Conservation (phyloP, 2,888 invertebrate species). For the Xestia sexstrigata region DNA sequence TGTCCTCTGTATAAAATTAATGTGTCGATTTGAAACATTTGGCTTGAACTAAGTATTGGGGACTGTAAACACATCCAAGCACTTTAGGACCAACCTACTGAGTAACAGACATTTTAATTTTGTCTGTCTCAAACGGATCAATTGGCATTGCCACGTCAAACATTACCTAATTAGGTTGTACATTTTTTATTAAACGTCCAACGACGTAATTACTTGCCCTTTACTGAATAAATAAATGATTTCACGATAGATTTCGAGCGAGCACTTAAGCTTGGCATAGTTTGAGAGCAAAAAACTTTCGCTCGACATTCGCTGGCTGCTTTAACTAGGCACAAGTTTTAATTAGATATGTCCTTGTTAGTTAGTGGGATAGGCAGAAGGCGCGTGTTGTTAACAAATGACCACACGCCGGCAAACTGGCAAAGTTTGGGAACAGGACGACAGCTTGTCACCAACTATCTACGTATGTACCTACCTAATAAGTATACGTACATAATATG, state of each 20-base stretch:
- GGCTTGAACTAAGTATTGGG: conserved; percentile 25
- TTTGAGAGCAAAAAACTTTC: conserved; percentile 70
- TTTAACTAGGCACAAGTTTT: conserved; percentile 74
- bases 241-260: conserved; percentile 27
- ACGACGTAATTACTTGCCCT: background rate
- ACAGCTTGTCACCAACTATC: conserved; percentile 42
- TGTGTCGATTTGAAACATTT: conserved; percentile 42
- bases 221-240: conserved; percentile 24
- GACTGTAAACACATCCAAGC: conserved; percentile 19
- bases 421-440: conserved; percentile 45
- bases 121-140: conserved; percentile 1
- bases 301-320: conserved; percentile 64
- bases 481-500: background rate
- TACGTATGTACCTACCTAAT: background rate
- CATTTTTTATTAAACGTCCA: conserved; percentile 1
- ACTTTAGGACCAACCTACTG: conserved; percentile 16
- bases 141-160: background rate
- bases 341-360: conserved; percentile 77
- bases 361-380: conserved; percentile 61
- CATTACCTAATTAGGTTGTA: background rate
- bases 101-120: conserved; percentile 12
- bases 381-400: conserved; percentile 65
- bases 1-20: conserved; percentile 41
- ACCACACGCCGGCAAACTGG: conserved; percentile 54
- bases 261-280: conserved; percentile 33